Evolutionary conservation across 1,140 invertebrate species (phyloP), one percentile per base, ranked within the genome.

Genomic region (Mycetomoellerius zeteki): DNA sequence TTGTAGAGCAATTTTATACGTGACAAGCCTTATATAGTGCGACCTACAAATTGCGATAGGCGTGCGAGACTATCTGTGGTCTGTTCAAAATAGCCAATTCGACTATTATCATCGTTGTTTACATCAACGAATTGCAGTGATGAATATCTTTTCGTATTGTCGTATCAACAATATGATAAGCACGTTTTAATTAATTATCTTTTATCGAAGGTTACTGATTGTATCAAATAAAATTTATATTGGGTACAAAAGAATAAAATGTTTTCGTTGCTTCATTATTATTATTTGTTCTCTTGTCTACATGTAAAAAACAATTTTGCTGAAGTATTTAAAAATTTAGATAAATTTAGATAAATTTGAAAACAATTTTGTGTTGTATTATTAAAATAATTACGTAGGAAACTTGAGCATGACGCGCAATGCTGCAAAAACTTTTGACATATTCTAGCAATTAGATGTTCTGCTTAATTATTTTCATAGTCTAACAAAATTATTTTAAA

Each of bases 41-140:
- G 78, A 81, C 65, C 78, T 72, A 56, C 6, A 81, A 81, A 81
- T 81, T 81, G 4, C 33, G 4, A 72, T 14, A 24, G 21, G 6
- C 16, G 21, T 72, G 65, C 21, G 78, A 81, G 33, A 72, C 10
- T 6, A 81, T 37, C 24, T 14, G 16, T 33, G 2, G 5, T 54
- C 16, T 24, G 21, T 71, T 71, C 16, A 54, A 71, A 81, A 54
- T 71, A 81, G 24, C 3, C 24, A 21, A 37, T 71, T 81, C 6
- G 33, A 1, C 2, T 10, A 19, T 54, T 21, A 5, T 30, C 6
- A n/a, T 43, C 19, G 14, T 0, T 56, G 21, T 43, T 33, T 52
- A 56, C 50, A 27, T 30, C 21, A 71, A 71, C 43, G 10, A 71
- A 19, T 71, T 16, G 4, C 14, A 19, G 5, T 69, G 77, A 37